A percentile compares a stretch with the other conserved stretches of the same genome.
phyloP scores from a whole-genome alignment of 2,113 vertebrate species.

The Hassar affinis region DNA sequence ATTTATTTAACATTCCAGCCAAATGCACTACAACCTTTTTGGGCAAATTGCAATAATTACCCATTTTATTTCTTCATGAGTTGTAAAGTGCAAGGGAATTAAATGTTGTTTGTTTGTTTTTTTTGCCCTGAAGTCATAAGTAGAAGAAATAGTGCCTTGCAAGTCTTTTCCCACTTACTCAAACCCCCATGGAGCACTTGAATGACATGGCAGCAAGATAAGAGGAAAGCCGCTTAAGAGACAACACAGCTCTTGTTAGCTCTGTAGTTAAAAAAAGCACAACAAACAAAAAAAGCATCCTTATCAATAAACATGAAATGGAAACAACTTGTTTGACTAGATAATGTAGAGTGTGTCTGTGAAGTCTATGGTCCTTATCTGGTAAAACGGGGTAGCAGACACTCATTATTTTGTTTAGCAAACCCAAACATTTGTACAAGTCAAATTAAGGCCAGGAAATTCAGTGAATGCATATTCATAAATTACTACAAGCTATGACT shows the following conservation, averaged over 20 bases:
- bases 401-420: not conserved
- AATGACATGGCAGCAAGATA: not conserved
- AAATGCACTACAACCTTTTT: not conserved
- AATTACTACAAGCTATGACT: conserved; percentile 17
- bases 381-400: not conserved
- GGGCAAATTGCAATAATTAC: not conserved
- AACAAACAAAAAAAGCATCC: not conserved
- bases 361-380: not conserved
- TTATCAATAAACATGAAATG: conserved; percentile 14
- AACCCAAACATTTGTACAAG: not conserved
- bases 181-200: conserved; percentile 11
- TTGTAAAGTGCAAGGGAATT: not conserved
- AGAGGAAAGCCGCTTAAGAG: not conserved
- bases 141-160: not conserved
- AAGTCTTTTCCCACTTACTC: conserved; percentile 11
- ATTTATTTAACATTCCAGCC: not conserved
- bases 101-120: not conserved
- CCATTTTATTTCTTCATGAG: not conserved
- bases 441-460: not conserved
- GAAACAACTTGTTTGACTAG: not conserved
- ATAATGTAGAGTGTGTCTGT: not conserved
- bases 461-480: not conserved
- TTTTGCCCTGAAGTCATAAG: not conserved
- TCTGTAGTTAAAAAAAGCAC: not conserved
- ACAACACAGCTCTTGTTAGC: conserved; percentile 2